Conservation (phyloP, 2,888 invertebrate genomes). For the Liopterus haemorrhoidalis region DNA sequence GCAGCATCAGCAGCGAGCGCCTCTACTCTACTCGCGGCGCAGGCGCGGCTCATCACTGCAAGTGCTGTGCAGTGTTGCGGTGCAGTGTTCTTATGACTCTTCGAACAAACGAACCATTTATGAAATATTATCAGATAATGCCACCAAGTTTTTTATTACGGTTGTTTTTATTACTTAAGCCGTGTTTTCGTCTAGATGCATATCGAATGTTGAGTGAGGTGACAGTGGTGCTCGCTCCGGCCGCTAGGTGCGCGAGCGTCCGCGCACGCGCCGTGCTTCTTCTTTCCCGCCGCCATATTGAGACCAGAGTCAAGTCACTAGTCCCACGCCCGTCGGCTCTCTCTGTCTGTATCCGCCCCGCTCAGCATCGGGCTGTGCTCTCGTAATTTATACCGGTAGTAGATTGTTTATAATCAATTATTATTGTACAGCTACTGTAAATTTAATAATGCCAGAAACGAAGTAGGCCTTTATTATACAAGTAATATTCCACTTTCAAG, state of each 20-base stretch:
- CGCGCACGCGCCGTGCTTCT: conserved; percentile 28
- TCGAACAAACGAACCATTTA: conserved; percentile 24
- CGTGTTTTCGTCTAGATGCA: conserved; percentile 33
- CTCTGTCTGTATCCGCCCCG: conserved; percentile 23
- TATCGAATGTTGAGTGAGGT: conserved; percentile 31
- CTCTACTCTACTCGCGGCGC: conserved; percentile 13
- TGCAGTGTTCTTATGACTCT: conserved; percentile 23
- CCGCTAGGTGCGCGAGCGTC: conserved; percentile 22
- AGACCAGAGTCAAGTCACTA: too few relatives aligned
- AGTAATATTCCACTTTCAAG: conserved; percentile 25
- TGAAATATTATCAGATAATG: conserved; percentile 28
- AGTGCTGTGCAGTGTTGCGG: conserved; percentile 34
- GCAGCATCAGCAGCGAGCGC: conserved; percentile 24
- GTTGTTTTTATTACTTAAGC: conserved; percentile 32
- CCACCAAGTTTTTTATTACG: conserved; percentile 32
- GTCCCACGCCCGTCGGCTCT: conserved; percentile 17
- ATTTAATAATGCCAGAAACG: conserved; percentile 25
- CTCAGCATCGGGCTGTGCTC: conserved; percentile 22
- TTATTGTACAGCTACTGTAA: conserved; percentile 25
- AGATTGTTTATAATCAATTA: conserved; percentile 24
- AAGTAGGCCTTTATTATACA: conserved; percentile 28
- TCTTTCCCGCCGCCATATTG: conserved; percentile 24
- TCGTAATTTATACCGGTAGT: conserved; percentile 24
- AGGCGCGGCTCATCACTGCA: conserved; percentile 31
- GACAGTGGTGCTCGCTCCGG: conserved; percentile 26